Conservation (phyloP, 1,140 invertebrate genomes). For the Diorhabda sublineata region DNA sequence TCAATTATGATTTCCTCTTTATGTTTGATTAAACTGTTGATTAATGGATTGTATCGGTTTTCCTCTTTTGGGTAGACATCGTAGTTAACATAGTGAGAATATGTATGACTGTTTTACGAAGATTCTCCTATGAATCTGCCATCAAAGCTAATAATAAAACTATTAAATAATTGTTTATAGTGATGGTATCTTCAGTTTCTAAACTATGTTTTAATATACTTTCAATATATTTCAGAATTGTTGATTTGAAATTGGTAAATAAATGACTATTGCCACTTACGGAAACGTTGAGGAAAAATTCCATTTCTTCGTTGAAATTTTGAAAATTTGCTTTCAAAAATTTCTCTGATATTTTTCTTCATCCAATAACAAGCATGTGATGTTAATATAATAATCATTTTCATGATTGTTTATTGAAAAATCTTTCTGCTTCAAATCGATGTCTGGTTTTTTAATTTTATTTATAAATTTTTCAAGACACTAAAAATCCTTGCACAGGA, state of each 20-base stretch:
- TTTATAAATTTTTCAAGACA: constrained; percentile 33
- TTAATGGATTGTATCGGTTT: constrained; percentile 21
- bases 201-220: constrained; percentile 5
- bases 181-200: neutral
- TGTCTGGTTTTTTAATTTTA: constrained; percentile 23
- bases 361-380: constrained; percentile 3
- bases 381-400: neutral
- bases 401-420: constrained; percentile 15
- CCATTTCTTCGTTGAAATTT: constrained; percentile 17
- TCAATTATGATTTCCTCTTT: constrained; percentile 58
- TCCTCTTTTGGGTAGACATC: neutral
- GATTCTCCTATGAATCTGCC: constrained; percentile 48
- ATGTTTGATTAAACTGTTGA: constrained; percentile 24
- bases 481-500: constrained; percentile 31
- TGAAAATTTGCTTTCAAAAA: constrained; percentile 18
- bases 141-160: constrained; percentile 49
- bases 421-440: constrained; percentile 16
- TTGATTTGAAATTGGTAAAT: constrained; percentile 8
- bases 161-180: constrained; percentile 37
- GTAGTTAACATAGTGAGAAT: constrained; percentile 38
- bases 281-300: constrained; percentile 33
- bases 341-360: constrained; percentile 1
- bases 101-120: too few relatives aligned
- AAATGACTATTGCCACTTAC: constrained; percentile 16
- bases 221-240: constrained; percentile 12